These are phyloP conservation scores for Scomber scombrus DNA, from an alignment of 2,113 vertebrate species.

Conservation along the genomic window DNA sequence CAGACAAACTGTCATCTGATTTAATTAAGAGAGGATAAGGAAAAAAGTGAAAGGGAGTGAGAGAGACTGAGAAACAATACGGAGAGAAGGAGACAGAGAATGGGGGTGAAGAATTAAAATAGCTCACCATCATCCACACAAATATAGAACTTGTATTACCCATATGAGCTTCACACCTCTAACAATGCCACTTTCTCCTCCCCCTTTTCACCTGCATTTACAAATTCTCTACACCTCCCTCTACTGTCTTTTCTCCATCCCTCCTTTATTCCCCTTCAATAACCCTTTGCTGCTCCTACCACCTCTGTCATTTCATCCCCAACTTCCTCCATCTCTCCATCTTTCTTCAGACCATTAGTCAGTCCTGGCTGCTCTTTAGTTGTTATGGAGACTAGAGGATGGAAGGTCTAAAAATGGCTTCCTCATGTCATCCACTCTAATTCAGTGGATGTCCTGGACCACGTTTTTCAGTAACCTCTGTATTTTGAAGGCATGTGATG, in stretches of 20 bases:
- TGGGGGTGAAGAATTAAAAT: slow-evolving; percentile 59
- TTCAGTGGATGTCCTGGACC: slow-evolving; percentile 32
- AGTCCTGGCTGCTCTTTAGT: slow-evolving; percentile 63
- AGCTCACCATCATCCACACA: slow-evolving; percentile 59
- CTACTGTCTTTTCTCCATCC: neutral
- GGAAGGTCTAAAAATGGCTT: slow-evolving; percentile 62
- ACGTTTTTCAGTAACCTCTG: neutral
- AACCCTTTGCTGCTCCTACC: neutral
- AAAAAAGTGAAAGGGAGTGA: neutral
- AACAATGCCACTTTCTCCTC: slow-evolving; percentile 9
- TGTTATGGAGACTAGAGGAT: slow-evolving; percentile 66
- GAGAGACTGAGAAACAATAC: slow-evolving; percentile 11
- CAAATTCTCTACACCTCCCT: neutral
- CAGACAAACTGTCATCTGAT: slow-evolving; percentile 59
- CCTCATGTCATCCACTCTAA: slow-evolving; percentile 50
- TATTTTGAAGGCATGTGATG: neutral
- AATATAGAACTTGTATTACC: slow-evolving; percentile 63
- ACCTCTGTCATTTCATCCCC: slow-evolving; percentile 47
- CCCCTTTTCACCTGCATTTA: neutral
- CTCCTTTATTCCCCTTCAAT: slow-evolving; percentile 8
- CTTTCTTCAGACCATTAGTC: slow-evolving; percentile 66
- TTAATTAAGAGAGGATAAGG: slow-evolving; percentile 73
- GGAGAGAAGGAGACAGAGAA: neutral
- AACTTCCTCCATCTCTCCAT: slow-evolving; percentile 50
- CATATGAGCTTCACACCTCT: slow-evolving; percentile 52